Evolutionary conservation across 2,888 invertebrate species (phyloP).

Genomic region (Megastigmus dorsalis): DNA sequence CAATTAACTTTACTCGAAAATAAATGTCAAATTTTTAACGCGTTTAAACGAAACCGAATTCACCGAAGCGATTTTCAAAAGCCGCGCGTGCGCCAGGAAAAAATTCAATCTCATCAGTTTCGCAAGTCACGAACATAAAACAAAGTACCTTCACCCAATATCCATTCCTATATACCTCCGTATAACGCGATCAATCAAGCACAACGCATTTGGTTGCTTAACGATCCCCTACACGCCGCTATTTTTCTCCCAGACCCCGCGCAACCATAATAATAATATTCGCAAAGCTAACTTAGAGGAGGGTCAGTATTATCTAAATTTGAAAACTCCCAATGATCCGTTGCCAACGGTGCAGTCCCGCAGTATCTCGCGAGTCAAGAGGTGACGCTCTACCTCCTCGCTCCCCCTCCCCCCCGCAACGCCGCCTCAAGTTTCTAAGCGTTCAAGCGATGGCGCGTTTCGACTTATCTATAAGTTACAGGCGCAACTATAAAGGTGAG

Average conservation of each 20-base stretch:
- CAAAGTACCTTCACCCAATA: background rate
- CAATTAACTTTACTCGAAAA: too few species aligned
- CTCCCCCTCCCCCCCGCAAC: background rate
- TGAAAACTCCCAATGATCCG: slow-evolving; percentile 36
- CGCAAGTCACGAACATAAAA: background rate
- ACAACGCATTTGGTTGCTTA: background rate
- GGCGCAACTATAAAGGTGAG: slow-evolving; percentile 19
- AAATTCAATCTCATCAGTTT: slow-evolving; percentile 4
- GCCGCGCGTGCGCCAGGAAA: too few species aligned
- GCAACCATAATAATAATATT: slow-evolving; percentile 8
- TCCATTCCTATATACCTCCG: background rate
- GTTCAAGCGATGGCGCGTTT: slow-evolving; percentile 9
- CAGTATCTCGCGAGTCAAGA: background rate
- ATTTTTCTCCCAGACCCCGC: background rate
- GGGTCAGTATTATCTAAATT: slow-evolving; percentile 48
- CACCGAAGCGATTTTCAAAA: too few species aligned
- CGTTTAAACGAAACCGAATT: too few species aligned
- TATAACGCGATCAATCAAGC: background rate
- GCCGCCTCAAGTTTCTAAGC: slow-evolving; percentile 40
- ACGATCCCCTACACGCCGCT: background rate
- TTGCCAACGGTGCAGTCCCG: background rate
- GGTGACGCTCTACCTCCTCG: background rate
- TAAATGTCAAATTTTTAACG: too few species aligned
- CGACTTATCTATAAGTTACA: slow-evolving; percentile 45
- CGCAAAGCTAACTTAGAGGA: slow-evolving; percentile 42